Evolutionary conservation across 2,113 vertebrate species (phyloP), one percentile per base, ranked within the genome.

Genomic region (Bubo bubo): DNA sequence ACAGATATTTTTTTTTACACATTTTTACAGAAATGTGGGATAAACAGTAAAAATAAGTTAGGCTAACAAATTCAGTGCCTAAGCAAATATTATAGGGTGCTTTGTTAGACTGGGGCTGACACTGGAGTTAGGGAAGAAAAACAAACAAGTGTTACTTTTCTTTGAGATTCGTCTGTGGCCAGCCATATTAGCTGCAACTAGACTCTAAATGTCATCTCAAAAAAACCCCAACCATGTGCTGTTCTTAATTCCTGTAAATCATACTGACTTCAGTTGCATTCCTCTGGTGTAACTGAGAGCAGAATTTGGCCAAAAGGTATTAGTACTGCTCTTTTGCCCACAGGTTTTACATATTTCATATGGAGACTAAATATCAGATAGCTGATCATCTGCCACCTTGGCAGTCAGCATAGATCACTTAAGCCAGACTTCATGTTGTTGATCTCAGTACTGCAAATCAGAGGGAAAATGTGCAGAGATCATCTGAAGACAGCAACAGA

Each of bases 11-110:
- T 86, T 79, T 90, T 96, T 76, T 50, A 35, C 26, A 70, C 47
- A 60, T 72, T 94, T 95, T 94, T 91, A 83, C 45, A 95, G 73
- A 94, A 97, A 90, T 59, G 6, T 82, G 79, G 86, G 39, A 66
- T 81, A 95, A 95, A 95, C 39, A 93, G 59, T 90, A 79, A 94
- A 97, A 96, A 96, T 82, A 94, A 97, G 20, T 72, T 76, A 90
- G 86, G 64, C 45, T 93, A 93, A 88, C 72, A 95, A 85, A 75
- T 79, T 87, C 45, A 53, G 50, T 85, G 94, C 89, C 91, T 94
- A 94, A 95, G 53, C 66, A 96, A 95, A 96, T 83, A 93, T 70
- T 76, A 43, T 50, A 55, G 35, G 60, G n/a, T 66, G 58, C 93
- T 95, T 94, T 97, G 93, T 96, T 94, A 93, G 89, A 59, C 66